These are phyloP conservation scores for Microtus pennsylvanicus DNA, from an alignment of 2,113 vertebrate genomes.

Conservation along the genomic window DNA sequence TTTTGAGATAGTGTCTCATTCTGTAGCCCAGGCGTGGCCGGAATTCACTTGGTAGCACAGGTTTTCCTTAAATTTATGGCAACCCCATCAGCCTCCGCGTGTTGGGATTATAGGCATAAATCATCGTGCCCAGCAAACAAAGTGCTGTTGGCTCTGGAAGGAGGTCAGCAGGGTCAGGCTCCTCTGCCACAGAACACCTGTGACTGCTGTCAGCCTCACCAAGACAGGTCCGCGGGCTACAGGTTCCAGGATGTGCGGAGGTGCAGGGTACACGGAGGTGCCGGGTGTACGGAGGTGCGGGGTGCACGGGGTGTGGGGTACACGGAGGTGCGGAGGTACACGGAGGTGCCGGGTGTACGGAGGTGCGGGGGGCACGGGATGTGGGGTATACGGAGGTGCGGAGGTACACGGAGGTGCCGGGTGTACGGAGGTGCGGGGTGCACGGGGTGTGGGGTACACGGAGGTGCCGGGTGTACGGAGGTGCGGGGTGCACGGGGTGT, in stretches of 20 bases:
- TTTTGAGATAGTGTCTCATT: neutral
- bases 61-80: neutral
- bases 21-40: neutral
- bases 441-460: fast-evolving
- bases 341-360: too few relatives aligned
- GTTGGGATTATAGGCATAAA: neutral
- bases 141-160: too few relatives aligned
- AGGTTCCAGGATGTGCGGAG: neutral
- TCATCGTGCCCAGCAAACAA: neutral
- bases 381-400: neutral
- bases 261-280: fast-evolving
- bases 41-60: neutral
- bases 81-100: neutral
- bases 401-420: neutral
- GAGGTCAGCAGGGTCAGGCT: neutral
- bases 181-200: neutral
- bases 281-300: fast-evolving
- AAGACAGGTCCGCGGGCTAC: neutral
- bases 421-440: too few relatives aligned
- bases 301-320: fast-evolving
- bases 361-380: too few relatives aligned
- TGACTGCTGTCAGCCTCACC: neutral
- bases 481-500: too few relatives aligned
- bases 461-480: too few relatives aligned
- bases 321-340: too few relatives aligned